Conservation (phyloP, 2,113 vertebrate genomes). For the Brachirus orientalis region DNA sequence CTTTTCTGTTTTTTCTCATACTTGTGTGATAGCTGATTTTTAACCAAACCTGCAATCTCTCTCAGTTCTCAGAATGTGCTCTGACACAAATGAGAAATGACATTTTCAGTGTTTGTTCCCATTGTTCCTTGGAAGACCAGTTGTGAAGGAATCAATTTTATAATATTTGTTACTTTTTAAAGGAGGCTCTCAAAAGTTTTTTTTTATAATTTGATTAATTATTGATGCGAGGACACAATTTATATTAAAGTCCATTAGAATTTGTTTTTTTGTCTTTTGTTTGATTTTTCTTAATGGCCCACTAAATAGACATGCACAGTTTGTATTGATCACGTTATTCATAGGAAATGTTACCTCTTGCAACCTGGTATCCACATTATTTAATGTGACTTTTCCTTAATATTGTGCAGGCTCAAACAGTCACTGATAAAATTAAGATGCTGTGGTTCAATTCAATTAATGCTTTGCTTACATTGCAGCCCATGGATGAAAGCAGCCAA, state of each 20-base stretch:
- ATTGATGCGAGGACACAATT: neutral
- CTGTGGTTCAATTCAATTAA: neutral
- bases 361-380: neutral
- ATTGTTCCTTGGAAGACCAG: neutral
- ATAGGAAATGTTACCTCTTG: neutral
- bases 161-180: neutral
- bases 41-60: too few species aligned
- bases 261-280: neutral
- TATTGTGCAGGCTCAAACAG: neutral
- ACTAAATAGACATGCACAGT: neutral
- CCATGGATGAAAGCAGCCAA: slow-evolving; percentile 97
- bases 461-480: slow-evolving; percentile 73
- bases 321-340: neutral
- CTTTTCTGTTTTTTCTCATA: neutral
- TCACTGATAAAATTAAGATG: neutral
- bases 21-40: neutral
- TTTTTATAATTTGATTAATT: neutral
- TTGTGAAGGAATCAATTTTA: neutral
- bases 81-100: neutral
- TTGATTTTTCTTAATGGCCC: neutral
- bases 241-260: neutral
- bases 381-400: neutral
- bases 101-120: too few species aligned
- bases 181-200: neutral
- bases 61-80: slow-evolving; percentile 3